Conservation (phyloP, 2,797 vertebrate genomes). For the Scomberomorus guttatus region DNA sequence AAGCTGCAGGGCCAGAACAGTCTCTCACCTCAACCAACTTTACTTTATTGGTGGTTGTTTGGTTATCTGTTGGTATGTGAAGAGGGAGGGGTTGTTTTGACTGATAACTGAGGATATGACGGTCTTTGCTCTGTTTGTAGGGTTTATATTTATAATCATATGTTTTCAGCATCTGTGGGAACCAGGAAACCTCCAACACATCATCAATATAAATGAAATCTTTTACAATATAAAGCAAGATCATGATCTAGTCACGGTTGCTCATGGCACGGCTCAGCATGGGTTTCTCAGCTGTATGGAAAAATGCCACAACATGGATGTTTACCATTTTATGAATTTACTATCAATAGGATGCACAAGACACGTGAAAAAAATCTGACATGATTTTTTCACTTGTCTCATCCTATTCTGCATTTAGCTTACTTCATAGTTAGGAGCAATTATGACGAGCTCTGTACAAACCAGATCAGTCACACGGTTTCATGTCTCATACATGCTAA, state of each 20-base stretch:
- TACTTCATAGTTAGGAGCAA: constrained; percentile 32
- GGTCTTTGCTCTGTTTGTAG: background rate
- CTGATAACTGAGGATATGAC: too few relatives aligned
- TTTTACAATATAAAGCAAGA: too few relatives aligned
- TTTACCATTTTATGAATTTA: background rate
- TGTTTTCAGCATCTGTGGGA: background rate
- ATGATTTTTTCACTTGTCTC: constrained; percentile 21
- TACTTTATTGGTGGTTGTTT: too few relatives aligned
- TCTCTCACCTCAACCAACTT: too few relatives aligned
- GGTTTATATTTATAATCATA: background rate
- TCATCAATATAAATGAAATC: background rate
- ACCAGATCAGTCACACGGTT: constrained; percentile 43
- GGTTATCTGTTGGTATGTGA: too few relatives aligned
- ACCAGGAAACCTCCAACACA: background rate
- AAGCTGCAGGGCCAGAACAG: too few relatives aligned
- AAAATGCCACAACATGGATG: background rate
- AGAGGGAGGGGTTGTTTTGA: too few relatives aligned
- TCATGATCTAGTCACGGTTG: background rate
- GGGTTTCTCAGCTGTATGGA: too few relatives aligned
- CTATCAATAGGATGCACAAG: background rate
- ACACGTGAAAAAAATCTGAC: too few relatives aligned
- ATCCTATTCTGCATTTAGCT: constrained; percentile 26
- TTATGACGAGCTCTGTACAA: constrained; percentile 28
- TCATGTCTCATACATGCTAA: constrained; percentile 7
- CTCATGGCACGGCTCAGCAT: background rate